Evolutionary conservation across 2,888 invertebrate species (phyloP), one percentile per base, ranked within the genome.

Genomic region (Baronia brevicornis): DNA sequence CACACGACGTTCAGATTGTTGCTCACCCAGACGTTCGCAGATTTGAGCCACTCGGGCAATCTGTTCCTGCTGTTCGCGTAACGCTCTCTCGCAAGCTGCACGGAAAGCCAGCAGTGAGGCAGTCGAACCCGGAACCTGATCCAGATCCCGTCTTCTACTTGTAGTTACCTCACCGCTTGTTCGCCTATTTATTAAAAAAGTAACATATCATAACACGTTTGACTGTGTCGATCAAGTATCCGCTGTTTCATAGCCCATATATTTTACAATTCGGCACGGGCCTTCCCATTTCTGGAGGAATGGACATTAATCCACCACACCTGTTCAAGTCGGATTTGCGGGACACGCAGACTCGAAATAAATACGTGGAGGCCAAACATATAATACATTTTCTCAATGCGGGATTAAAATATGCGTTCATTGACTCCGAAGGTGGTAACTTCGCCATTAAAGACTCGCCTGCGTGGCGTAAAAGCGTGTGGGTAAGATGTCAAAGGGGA

Each of bases 21-120:
- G 52, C 43, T 59, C 61, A 1, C 61, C 56, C 10, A 78, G 56
- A 3, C 55, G 56, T 52, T 72, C 70, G 51, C 78, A 79, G 13
- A 79, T 51, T 41, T 60, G 55, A 1, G 74, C 60, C 3, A 79
- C 72, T 22, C 66, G 67, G 1, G 70, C 57, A 18, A 77, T 66
- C 25, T 51, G 54, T 24, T 47, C 48, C 40, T 77, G 74, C 39
- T 78, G 79, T 28, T 72, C 70, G 2, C 57, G 56, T 11, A 79
- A 45, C 10, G 74, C 62, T 5, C 62, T 60, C 48, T 69, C 66
- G 51, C 73, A 74, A 2, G 56, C 53, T 2, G 51, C 46, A 11
- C 66, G 60, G 52, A 74, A 74, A 2, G 64, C 64, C 3, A 61
- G 62, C 39, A 67, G 51, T 3, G 77, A 72, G 15, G 51, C 43